Conservation (phyloP, 2,113 vertebrate species). For the Aptenodytes forsteri region DNA sequence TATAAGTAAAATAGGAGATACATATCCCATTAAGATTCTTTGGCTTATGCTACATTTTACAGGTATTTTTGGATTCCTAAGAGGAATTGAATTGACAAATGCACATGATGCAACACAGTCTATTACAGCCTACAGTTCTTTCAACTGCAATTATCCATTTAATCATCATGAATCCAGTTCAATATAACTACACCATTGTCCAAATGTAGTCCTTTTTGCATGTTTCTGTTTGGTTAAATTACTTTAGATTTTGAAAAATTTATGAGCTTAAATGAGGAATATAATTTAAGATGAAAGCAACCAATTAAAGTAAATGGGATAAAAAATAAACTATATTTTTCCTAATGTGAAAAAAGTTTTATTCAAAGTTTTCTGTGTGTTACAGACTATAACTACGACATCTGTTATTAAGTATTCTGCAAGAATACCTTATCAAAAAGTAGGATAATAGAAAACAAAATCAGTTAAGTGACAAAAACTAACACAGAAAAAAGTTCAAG, state of each 20-base stretch:
- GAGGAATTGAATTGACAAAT: not conserved
- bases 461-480: not conserved
- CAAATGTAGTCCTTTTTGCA: not conserved
- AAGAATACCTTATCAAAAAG: not conserved
- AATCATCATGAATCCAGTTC: not conserved
- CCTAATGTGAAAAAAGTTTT: not conserved
- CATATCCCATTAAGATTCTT: not conserved
- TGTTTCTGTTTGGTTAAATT: not conserved
- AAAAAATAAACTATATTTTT: not conserved
- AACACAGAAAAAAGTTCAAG: not conserved
- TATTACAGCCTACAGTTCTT: not conserved
- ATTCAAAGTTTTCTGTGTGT: not conserved
- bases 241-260: not conserved
- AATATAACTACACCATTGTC: not conserved
- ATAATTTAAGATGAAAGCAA: constrained; percentile 3
- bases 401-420: not conserved
- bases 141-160: not conserved
- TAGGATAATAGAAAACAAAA: not conserved
- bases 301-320: not conserved
- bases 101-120: not conserved
- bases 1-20: not conserved
- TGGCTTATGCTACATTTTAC: constrained; percentile 8
- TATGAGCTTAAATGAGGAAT: not conserved
- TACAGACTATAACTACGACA: not conserved
- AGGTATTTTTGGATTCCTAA: not conserved